A percentile compares a stretch with the other conserved stretches of the same genome.
Evolutionary conservation across 2,113 vertebrate genomes (phyloP).

Genomic region (Mormoops blainvillei): DNA sequence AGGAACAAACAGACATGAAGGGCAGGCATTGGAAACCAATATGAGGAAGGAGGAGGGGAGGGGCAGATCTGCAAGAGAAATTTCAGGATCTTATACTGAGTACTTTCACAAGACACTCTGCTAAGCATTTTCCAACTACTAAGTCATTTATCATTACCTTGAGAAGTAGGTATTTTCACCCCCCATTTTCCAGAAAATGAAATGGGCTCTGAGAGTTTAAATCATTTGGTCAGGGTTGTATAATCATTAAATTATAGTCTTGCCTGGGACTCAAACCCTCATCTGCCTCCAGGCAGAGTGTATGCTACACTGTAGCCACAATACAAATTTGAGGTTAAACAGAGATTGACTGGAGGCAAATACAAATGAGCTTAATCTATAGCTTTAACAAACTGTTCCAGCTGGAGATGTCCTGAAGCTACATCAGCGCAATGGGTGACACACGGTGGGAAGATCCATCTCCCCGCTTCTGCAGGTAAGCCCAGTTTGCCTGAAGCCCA

Average conservation of each 20-base stretch:
- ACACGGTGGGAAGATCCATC: rapidly evolving
- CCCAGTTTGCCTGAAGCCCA: background rate
- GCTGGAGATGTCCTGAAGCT: background rate
- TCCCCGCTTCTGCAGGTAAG: background rate
- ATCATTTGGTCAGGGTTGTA: background rate
- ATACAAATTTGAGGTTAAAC: background rate
- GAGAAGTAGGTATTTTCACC: background rate
- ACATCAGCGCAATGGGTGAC: background rate
- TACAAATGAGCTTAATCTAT: background rate
- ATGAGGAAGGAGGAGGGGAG: background rate
- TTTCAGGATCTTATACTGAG: background rate
- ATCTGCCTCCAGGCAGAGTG: background rate
- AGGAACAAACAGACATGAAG: background rate
- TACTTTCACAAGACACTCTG: background rate
- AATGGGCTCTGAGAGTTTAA: background rate
- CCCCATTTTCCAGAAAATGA: constrained; percentile 14
- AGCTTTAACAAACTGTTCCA: background rate
- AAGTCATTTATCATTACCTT: background rate
- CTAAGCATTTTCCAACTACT: background rate
- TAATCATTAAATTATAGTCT: background rate
- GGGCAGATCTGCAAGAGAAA: background rate
- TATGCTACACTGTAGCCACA: background rate
- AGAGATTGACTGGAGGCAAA: background rate
- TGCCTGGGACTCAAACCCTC: background rate
- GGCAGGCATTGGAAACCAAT: background rate